A percentile compares a stretch with the other conserved stretches of the same genome.
These are phyloP conservation scores for Astropecten irregularis DNA, from an alignment of 53 echinoderm and acorn worm genomes.

Conservation along the genomic window DNA sequence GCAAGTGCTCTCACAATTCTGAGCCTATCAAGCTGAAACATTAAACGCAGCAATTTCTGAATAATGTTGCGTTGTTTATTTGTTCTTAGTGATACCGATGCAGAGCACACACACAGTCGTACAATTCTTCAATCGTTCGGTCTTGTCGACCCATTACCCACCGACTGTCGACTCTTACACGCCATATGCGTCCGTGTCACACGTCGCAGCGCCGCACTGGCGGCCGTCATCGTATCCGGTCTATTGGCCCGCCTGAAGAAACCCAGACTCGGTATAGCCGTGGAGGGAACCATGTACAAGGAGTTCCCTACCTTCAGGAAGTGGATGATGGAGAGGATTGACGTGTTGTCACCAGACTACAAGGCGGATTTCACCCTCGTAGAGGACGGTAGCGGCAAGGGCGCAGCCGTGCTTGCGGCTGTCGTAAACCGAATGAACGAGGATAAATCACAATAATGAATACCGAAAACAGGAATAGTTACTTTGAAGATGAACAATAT, in stretches of 20 bases:
- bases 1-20: too few species aligned
- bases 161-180: slow-evolving; percentile 5
- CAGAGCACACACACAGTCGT: background rate
- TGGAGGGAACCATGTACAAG: slow-evolving; percentile 14
- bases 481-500: too few species aligned
- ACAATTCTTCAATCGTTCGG: background rate
- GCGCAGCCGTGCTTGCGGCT: slow-evolving; percentile 13
- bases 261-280: background rate
- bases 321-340: background rate
- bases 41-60: too few species aligned
- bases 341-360: slow-evolving; percentile 6
- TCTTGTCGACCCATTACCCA: background rate
- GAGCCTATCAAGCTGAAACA: too few species aligned
- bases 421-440: background rate
- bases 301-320: slow-evolving; percentile 2
- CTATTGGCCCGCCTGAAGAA: background rate
- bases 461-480: too few species aligned
- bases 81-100: background rate
- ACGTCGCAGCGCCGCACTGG: slow-evolving; percentile 1
- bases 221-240: background rate
- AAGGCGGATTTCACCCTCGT: background rate
- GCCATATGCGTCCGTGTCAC: background rate
- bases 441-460: too few species aligned
- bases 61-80: too few species aligned
- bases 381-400: slow-evolving; percentile 12